These are phyloP conservation scores for Subacronicta megacephala DNA, from an alignment of 2,888 invertebrate genomes.

Conservation along the genomic window DNA sequence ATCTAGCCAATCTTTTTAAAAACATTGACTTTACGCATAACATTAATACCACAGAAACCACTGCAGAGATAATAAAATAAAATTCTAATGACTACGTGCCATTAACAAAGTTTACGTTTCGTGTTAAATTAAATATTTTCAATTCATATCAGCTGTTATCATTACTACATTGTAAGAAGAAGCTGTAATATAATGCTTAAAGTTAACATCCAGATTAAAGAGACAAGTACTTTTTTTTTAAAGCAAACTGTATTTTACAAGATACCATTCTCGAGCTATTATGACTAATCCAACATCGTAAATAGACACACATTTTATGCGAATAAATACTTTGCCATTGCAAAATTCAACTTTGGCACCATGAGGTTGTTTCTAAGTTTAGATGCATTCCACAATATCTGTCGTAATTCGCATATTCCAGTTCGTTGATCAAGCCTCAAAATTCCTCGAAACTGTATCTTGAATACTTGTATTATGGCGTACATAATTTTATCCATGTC, in stretches of 20 bases:
- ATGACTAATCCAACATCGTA: constrained; percentile 34
- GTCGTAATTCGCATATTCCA: constrained; percentile 13
- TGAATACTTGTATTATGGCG: background rate
- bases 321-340: constrained; percentile 19
- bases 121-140: constrained; percentile 36
- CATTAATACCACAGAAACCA: background rate
- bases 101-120: constrained; percentile 13
- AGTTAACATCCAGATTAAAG: constrained; percentile 9
- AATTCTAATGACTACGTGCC: constrained; percentile 18
- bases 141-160: constrained; percentile 34
- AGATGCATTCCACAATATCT: constrained; percentile 26
- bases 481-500: background rate
- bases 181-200: constrained; percentile 8
- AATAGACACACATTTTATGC: constrained; percentile 34
- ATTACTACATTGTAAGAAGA: constrained; percentile 17
- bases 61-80: background rate
- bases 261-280: constrained; percentile 24
- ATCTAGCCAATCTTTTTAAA: no score
- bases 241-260: constrained; percentile 11
- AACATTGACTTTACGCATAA: background rate
- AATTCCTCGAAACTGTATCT: constrained; percentile 6
- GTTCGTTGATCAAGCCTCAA: constrained; percentile 10
- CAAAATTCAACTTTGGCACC: constrained; percentile 18
- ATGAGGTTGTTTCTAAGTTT: constrained; percentile 19
- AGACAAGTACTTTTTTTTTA: background rate